A percentile compares a stretch with the other conserved stretches of the same genome.
These are phyloP conservation scores for Yponomeuta plumbellus DNA, from an alignment of 2,888 invertebrate genomes.

Conservation along the genomic window DNA sequence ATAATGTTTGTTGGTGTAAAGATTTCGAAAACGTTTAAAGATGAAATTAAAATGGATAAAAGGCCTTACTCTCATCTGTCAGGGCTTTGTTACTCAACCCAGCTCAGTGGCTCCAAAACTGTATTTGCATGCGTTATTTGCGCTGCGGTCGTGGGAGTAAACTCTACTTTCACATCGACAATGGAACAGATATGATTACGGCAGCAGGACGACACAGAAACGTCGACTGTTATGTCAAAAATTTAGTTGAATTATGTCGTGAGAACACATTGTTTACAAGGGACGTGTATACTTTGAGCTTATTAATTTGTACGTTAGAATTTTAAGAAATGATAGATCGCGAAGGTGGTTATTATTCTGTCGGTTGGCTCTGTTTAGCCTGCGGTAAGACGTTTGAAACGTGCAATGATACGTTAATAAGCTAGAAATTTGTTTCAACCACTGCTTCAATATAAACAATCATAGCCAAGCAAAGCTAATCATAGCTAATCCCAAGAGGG, in stretches of 20 bases:
- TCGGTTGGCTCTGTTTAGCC: background rate
- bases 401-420: background rate
- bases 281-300: constrained; percentile 48
- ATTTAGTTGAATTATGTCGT: constrained; percentile 63
- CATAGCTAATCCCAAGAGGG: too few relatives aligned
- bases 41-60: too few relatives aligned
- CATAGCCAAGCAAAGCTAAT: too few relatives aligned
- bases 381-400: background rate
- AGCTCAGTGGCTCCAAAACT: background rate
- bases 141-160: constrained; percentile 4
- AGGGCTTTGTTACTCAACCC: background rate
- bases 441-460: too few relatives aligned
- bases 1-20: background rate
- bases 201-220: constrained; percentile 32
- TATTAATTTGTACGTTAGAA: constrained; percentile 31
- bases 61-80: too few relatives aligned
- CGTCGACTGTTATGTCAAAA: constrained; percentile 42
- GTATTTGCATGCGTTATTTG: background rate
- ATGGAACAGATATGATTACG: constrained; percentile 55
- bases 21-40: background rate
- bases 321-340: constrained; percentile 5
- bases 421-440: too few relatives aligned
- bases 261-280: constrained; percentile 65
- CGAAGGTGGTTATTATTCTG: constrained; percentile 1
- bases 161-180: constrained; percentile 35